These are phyloP conservation scores for Anoncus sp. DNA, from an alignment of 2,888 invertebrate species.

Conservation along the genomic window DNA sequence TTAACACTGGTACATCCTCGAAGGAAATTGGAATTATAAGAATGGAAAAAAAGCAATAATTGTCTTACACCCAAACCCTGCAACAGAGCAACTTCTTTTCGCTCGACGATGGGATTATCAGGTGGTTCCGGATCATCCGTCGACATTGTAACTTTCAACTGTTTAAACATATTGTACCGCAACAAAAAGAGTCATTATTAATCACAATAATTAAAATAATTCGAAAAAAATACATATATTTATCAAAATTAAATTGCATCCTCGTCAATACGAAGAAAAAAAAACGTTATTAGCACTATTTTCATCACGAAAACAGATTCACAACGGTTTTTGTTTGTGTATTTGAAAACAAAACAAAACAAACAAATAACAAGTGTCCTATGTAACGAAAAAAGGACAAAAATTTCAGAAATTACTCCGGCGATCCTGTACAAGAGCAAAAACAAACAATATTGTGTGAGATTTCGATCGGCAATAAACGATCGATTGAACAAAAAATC, in stretches of 20 bases:
- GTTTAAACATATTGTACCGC: constrained; percentile 22
- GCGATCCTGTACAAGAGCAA: too few relatives aligned
- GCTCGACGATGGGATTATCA: constrained; percentile 68
- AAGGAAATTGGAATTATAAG: not conserved
- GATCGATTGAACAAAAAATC: not conserved
- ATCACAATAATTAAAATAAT: not conserved
- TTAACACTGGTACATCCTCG: too few relatives aligned
- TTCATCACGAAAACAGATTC: not conserved
- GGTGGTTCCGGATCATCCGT: constrained; percentile 72
- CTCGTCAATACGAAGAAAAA: not conserved
- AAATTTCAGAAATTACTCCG: not conserved
- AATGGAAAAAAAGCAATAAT: not conserved
- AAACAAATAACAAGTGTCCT: not conserved
- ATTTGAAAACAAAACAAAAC: too few relatives aligned
- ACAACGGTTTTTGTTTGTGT: not conserved
- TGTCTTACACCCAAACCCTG: constrained; percentile 72
- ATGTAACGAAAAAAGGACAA: not conserved
- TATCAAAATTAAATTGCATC: too few relatives aligned
- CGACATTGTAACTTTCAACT: constrained; percentile 74
- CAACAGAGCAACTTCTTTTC: constrained; percentile 72
- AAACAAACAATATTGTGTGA: not conserved
- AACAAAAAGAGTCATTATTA: constrained; percentile 17
- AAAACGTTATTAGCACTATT: not conserved
- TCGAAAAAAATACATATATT: not conserved
- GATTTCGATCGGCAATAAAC: not conserved